Percentiles rank a stretch among this genome's conserved stretches.
These are phyloP conservation scores for Itoplectis maculator DNA, from an alignment of 2,888 invertebrate genomes.

Conservation along the genomic window DNA sequence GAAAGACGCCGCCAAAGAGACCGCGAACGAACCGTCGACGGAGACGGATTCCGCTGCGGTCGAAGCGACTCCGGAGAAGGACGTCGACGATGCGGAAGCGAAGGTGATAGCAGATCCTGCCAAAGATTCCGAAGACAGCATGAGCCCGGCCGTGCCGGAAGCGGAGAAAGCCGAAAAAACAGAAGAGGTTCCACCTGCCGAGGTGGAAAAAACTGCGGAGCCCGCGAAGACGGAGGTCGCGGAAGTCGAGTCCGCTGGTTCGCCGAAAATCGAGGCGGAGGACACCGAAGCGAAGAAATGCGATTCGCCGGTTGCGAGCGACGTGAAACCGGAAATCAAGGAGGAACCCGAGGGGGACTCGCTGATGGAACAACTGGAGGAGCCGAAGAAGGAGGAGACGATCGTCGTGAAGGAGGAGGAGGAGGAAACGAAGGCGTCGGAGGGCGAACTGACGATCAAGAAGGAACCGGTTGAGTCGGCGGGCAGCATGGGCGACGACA, in stretches of 20 bases:
- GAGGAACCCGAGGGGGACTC: conserved; percentile 68
- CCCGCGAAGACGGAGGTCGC: conserved; percentile 12
- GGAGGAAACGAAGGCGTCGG: conserved; percentile 68
- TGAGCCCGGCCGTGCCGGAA: conserved; percentile 15
- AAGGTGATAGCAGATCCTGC: conserved; percentile 42
- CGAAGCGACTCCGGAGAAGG: conserved; percentile 57
- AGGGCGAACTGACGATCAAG: conserved; percentile 67
- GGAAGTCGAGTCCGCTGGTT: conserved; percentile 48
- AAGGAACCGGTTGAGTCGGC: conserved; percentile 79
- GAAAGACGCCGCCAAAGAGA: conserved; percentile 66
- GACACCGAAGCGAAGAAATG: conserved; percentile 63
- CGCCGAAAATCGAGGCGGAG: conserved; percentile 70
- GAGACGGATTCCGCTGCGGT: conserved; percentile 37
- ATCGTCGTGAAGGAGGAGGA: conserved; percentile 74
- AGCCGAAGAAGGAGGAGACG: conserved; percentile 69
- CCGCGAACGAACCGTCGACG: conserved; percentile 40
- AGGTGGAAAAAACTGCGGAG: conserved; percentile 35
- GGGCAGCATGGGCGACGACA: conserved; percentile 84
- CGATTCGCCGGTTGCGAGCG: conserved; percentile 38
- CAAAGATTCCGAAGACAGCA: conserved; percentile 48
- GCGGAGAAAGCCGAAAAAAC: conserved; percentile 67
- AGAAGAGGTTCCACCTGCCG: conserved; percentile 39
- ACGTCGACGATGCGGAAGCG: conserved; percentile 57
- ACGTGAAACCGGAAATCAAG: conserved; percentile 71
- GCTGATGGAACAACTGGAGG: conserved; percentile 59